phyloP scores from a whole-genome alignment of 2,797 vertebrate species.

The Enteromius afrohamiltoni region DNA sequence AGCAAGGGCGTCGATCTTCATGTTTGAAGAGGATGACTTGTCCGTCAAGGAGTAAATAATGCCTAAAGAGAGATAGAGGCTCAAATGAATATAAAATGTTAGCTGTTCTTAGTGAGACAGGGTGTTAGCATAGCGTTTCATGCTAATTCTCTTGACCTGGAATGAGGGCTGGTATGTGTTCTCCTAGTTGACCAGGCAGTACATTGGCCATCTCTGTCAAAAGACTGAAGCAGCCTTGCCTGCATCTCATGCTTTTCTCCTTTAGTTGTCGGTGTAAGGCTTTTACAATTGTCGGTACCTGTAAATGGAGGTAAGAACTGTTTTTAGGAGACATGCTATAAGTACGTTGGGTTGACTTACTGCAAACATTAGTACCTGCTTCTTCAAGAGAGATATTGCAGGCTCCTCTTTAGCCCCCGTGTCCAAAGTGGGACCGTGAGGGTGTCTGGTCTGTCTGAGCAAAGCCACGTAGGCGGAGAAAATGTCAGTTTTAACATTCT shows the following conservation, averaged over 20 bases:
- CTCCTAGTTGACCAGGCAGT: constrained; percentile 85
- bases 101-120: background rate
- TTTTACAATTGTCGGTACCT: constrained; percentile 89
- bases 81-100: background rate
- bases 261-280: constrained; percentile 89
- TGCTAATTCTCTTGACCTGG: constrained; percentile 77
- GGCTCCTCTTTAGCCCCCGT: constrained; percentile 73
- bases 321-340: background rate
- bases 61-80: constrained; percentile 72
- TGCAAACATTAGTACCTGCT: constrained; percentile 76
- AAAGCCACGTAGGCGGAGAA: constrained; percentile 86
- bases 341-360: background rate
- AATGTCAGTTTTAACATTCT: constrained; percentile 92
- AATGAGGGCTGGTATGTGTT: constrained; percentile 85
- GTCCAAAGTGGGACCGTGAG: constrained; percentile 67
- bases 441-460: constrained; percentile 84
- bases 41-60: constrained; percentile 89
- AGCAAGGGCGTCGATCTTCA: constrained; percentile 89
- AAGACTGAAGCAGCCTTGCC: constrained; percentile 91
- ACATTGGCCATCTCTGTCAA: constrained; percentile 85
- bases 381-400: constrained; percentile 79
- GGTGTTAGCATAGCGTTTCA: constrained; percentile 1
- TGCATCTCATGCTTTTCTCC: constrained; percentile 87
- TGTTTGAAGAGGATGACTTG: constrained; percentile 88
- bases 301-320: constrained; percentile 26